Evolutionary conservation across 2,113 vertebrate genomes (phyloP).

Genomic region (Dicerorhinus sumatrensis): DNA sequence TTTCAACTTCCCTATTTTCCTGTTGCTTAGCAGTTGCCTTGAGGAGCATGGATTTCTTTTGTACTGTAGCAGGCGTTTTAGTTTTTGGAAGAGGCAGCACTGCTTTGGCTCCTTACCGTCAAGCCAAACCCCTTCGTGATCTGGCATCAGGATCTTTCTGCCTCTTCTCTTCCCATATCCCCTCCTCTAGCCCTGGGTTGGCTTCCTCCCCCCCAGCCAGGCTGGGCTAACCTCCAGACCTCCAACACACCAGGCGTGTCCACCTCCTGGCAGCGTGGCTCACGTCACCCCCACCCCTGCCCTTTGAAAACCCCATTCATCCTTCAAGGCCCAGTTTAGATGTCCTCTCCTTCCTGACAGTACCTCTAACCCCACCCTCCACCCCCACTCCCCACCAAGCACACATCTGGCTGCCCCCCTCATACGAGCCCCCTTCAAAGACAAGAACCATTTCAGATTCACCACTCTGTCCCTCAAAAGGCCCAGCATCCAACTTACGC

Average conservation of each 20-base stretch:
- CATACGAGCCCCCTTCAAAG: neutral
- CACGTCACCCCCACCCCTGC: neutral
- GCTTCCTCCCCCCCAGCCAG: neutral
- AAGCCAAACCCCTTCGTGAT: neutral
- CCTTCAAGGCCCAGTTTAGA: neutral
- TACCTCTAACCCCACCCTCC: neutral
- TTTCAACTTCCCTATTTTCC: neutral
- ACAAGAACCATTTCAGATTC: neutral
- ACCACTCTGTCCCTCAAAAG: neutral
- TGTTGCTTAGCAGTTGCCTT: neutral
- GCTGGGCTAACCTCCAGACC: neutral
- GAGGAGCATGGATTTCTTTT: neutral
- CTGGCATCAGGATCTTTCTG: neutral
- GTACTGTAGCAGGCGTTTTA: neutral
- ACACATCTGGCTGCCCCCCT: neutral
- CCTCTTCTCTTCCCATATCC: neutral
- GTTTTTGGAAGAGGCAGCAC: neutral
- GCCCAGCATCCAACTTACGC: neutral
- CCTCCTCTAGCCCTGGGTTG: neutral
- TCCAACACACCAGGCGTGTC: neutral
- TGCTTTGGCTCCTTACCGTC: neutral
- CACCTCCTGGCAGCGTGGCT: neutral
- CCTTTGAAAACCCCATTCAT: neutral
- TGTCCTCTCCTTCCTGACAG: neutral
- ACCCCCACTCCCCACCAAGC: neutral